These are phyloP conservation scores for Diacarnus erythraeanus DNA, from an alignment of 37 sponge, comb jelly and placozoan species.

Conservation along the genomic window DNA sequence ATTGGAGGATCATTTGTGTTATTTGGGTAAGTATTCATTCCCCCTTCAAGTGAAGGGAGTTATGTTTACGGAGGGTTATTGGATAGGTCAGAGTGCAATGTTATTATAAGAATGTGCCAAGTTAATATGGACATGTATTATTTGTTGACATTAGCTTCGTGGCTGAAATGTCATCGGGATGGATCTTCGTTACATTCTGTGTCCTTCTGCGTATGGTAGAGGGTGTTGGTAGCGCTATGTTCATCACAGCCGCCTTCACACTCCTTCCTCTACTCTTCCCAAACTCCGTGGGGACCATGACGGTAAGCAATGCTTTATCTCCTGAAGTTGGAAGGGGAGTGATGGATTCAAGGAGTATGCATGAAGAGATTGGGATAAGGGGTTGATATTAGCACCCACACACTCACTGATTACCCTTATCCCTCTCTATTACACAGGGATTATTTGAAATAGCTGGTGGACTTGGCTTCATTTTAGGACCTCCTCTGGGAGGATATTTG, in stretches of 20 bases:
- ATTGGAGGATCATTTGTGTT: background rate
- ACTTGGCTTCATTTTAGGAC: slow-evolving; percentile 51
- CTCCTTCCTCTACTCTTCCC: slow-evolving; percentile 30
- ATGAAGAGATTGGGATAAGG: too few species aligned
- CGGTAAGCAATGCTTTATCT: too few species aligned
- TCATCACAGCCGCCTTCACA: slow-evolving; percentile 37
- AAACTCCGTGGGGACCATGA: slow-evolving; percentile 4
- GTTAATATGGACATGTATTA: background rate
- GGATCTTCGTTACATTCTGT: slow-evolving; percentile 22
- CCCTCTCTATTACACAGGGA: slow-evolving; percentile 33
- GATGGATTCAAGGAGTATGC: background rate
- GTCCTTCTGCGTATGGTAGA: slow-evolving; percentile 37
- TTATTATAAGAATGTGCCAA: background rate
- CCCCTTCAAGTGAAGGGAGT: background rate
- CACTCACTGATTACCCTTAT: too few species aligned
- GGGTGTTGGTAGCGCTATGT: slow-evolving; percentile 43
- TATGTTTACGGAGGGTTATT: too few species aligned
- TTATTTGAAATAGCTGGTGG: slow-evolving; percentile 47
- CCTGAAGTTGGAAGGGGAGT: background rate
- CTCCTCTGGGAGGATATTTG: slow-evolving; percentile 5
- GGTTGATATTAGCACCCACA: too few species aligned
- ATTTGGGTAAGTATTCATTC: background rate
- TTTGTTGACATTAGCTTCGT: slow-evolving; percentile 12
- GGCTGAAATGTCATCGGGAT: background rate
- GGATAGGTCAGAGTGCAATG: too few species aligned